These are phyloP conservation scores for Merops nubicus DNA, from an alignment of 2,113 vertebrate species.

Conservation along the genomic window DNA sequence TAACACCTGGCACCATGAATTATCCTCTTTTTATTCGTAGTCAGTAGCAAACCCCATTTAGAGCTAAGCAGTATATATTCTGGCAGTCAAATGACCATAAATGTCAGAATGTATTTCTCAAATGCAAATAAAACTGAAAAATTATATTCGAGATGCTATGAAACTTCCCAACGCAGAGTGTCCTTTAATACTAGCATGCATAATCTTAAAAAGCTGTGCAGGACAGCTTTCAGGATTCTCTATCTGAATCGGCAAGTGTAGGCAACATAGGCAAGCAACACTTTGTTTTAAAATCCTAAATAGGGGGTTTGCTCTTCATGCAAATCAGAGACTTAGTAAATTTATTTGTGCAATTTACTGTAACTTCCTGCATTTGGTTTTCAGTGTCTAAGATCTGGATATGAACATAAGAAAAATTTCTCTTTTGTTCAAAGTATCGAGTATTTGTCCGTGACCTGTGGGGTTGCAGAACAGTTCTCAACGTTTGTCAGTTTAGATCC, in stretches of 20 bases:
- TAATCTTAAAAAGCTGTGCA: background rate
- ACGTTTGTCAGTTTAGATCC: background rate
- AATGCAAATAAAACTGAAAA: slow-evolving; percentile 59
- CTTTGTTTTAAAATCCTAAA: background rate
- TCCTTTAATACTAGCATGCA: background rate
- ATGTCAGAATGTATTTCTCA: slow-evolving; percentile 56
- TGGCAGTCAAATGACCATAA: slow-evolving; percentile 65
- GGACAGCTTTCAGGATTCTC: background rate
- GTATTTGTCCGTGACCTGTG: background rate
- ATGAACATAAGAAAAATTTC: background rate
- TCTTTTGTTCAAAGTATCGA: background rate
- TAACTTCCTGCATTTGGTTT: background rate
- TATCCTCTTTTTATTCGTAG: slow-evolving; percentile 70
- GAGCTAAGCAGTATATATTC: slow-evolving; percentile 43
- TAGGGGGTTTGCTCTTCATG: background rate
- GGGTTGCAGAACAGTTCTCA: background rate
- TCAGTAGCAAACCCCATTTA: slow-evolving; percentile 57
- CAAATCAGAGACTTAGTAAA: background rate
- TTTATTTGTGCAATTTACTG: background rate
- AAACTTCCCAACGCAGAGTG: background rate
- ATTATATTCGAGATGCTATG: slow-evolving; percentile 9
- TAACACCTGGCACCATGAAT: slow-evolving; percentile 81
- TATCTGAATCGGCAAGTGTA: background rate
- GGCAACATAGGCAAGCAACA: background rate
- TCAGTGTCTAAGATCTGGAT: background rate